A percentile compares a stretch with the other conserved stretches of the same genome.
These are phyloP conservation scores for Melanotaenia parkinsoni DNA, from an alignment of 2,797 vertebrate species.

Conservation along the genomic window DNA sequence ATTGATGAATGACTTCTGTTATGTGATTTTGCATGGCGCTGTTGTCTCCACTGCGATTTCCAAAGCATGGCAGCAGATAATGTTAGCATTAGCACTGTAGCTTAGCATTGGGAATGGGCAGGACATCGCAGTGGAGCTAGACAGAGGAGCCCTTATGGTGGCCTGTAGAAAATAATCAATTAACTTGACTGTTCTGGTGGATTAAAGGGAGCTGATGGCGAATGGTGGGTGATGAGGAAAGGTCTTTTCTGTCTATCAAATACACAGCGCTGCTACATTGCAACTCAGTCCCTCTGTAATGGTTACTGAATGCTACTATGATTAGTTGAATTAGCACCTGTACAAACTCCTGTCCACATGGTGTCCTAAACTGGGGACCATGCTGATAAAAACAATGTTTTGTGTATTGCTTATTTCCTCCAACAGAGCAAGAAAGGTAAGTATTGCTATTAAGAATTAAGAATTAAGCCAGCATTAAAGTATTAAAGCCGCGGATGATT, in stretches of 20 bases:
- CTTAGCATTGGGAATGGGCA: constrained; percentile 77
- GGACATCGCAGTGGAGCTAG: constrained; percentile 83
- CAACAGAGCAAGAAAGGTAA: constrained; percentile 74
- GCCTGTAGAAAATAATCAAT: constrained; percentile 41
- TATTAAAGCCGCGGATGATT: constrained; percentile 8
- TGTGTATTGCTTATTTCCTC: constrained; percentile 59
- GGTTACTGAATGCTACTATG: constrained; percentile 72
- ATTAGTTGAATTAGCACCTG: constrained; percentile 63
- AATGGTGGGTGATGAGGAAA: constrained; percentile 31
- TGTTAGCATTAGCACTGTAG: constrained; percentile 67
- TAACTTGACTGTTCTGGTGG: constrained; percentile 22
- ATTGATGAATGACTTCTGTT: constrained; percentile 63
- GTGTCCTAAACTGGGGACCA: constrained; percentile 54
- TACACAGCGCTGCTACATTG: constrained; percentile 75
- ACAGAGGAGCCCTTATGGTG: constrained; percentile 75
- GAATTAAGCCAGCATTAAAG: background rate
- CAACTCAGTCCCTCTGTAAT: constrained; percentile 64
- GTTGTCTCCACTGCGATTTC: constrained; percentile 82
- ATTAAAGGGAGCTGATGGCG: constrained; percentile 15
- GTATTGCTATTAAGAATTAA: constrained; percentile 49
- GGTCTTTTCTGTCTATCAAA: constrained; percentile 79
- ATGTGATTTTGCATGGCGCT: constrained; percentile 81
- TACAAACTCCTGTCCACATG: constrained; percentile 59
- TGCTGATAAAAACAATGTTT: constrained; percentile 50
- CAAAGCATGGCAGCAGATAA: constrained; percentile 76